These are phyloP conservation scores for Hemibagrus guttatus DNA, from an alignment of 2,797 vertebrate species.

Conservation along the genomic window DNA sequence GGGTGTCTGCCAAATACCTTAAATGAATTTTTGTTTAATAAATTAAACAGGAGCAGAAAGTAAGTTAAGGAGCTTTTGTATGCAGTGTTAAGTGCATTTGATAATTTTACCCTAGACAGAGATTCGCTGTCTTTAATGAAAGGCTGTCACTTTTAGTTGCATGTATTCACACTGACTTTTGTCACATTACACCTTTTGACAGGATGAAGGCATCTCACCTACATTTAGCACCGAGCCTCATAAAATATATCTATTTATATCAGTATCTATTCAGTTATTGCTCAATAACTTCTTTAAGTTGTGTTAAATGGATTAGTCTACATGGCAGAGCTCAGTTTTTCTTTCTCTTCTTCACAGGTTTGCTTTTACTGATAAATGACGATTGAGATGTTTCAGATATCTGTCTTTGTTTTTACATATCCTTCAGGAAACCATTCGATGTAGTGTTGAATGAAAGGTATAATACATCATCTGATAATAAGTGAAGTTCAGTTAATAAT, in stretches of 20 bases:
- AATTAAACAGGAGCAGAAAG: not conserved
- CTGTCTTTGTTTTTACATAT: constrained; percentile 10
- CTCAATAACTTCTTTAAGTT: constrained; percentile 6
- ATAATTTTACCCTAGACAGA: not conserved
- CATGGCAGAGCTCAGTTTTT: not conserved
- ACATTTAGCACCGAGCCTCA: not conserved
- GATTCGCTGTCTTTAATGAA: not conserved
- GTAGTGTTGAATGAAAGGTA: not conserved
- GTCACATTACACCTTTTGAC: not conserved
- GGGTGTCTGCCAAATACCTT: too few relatives aligned
- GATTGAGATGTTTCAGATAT: constrained; percentile 20
- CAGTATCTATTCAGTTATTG: constrained; percentile 12
- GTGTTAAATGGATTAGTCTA: constrained; percentile 25
- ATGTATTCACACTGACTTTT: not conserved
- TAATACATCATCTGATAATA: not conserved
- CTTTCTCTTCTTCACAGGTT: constrained; percentile 15
- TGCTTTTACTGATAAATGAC: constrained; percentile 1
- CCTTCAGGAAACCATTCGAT: not conserved
- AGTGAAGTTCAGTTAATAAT: not conserved
- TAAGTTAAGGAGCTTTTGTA: not conserved
- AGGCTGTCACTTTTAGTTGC: not conserved
- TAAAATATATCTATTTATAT: not conserved
- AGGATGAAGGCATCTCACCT: not conserved
- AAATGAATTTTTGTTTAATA: not conserved
- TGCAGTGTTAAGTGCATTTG: not conserved